Evolutionary conservation across 2,797 vertebrate species (phyloP).

Genomic region (Heteromormyrus szaboi): DNA sequence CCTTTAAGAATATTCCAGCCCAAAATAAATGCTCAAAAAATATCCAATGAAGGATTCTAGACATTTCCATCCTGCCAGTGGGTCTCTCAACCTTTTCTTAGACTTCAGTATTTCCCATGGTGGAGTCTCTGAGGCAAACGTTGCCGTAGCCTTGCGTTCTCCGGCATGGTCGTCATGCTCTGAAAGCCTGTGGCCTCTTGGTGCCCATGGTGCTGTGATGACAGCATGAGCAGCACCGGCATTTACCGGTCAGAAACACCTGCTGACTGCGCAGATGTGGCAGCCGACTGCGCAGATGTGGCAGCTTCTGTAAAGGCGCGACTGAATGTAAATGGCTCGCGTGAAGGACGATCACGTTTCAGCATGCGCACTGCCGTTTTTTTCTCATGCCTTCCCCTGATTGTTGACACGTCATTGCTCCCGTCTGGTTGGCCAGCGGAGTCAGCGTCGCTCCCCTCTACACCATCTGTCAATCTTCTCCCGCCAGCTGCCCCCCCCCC

Average conservation of each 20-base stretch:
- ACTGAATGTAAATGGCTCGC: not conserved
- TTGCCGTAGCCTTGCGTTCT: not conserved
- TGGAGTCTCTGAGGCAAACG: not conserved
- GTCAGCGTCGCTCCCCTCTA: not conserved
- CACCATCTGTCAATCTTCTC: not conserved
- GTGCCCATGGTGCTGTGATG: not conserved
- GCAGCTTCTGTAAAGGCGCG: not conserved
- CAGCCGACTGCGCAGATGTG: no score
- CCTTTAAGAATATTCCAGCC: slow-evolving; percentile 52
- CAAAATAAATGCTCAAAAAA: slow-evolving; percentile 46
- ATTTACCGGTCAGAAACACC: not conserved
- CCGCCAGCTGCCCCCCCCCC: not conserved
- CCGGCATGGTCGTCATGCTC: not conserved
- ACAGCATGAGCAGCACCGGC: not conserved
- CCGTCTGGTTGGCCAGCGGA: not conserved
- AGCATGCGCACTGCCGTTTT: not conserved
- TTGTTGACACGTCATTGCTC: not conserved
- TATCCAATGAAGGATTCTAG: slow-evolving; percentile 31
- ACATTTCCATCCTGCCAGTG: slow-evolving; percentile 37
- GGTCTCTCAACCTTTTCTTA: not conserved
- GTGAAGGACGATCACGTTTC: not conserved
- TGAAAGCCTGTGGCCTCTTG: not conserved
- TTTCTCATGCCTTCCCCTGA: not conserved
- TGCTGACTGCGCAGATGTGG: not conserved
- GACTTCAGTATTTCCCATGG: not conserved